A percentile compares a stretch with the other conserved stretches of the same genome.
Conservation (phyloP, 2,888 invertebrate genomes). For the Pelosia muscerda region DNA sequence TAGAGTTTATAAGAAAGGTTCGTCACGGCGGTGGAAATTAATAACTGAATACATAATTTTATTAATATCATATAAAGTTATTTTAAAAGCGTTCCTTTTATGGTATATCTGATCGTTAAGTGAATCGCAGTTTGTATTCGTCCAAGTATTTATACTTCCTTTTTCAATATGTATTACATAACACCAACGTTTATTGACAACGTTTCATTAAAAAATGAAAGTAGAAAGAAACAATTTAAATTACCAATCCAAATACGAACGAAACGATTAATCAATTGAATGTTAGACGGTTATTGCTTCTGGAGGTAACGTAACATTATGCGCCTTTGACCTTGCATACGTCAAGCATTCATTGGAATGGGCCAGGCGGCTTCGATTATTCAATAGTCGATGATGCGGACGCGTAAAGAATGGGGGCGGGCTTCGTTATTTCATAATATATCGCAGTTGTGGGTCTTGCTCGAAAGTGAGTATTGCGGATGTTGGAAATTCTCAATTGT, state of each 20-base stretch:
- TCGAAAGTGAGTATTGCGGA: conserved; percentile 68
- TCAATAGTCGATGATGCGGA: conserved; percentile 59
- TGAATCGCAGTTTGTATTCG: not conserved
- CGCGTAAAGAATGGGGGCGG: conserved; percentile 70
- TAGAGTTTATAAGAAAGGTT: conserved; percentile 13
- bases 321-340: conserved; percentile 70
- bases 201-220: conserved; percentile 42
- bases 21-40: conserved; percentile 10
- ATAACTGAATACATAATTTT: conserved; percentile 7
- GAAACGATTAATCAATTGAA: conserved; percentile 42
- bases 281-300: conserved; percentile 33
- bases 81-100: not conserved
- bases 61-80: not conserved
- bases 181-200: conserved; percentile 7
- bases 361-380: conserved; percentile 62
- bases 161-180: conserved; percentile 7
- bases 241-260: conserved; percentile 26
- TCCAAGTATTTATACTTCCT: conserved; percentile 2
- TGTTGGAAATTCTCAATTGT: conserved; percentile 56
- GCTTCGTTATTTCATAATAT: conserved; percentile 73
- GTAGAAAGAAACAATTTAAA: conserved; percentile 34
- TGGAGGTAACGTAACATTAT: conserved; percentile 38
- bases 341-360: conserved; percentile 67
- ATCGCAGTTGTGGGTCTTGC: conserved; percentile 29
- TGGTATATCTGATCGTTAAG: not conserved